These are phyloP conservation scores for Heliconius charithonia DNA, from an alignment of 2,888 invertebrate species.

Conservation along the genomic window DNA sequence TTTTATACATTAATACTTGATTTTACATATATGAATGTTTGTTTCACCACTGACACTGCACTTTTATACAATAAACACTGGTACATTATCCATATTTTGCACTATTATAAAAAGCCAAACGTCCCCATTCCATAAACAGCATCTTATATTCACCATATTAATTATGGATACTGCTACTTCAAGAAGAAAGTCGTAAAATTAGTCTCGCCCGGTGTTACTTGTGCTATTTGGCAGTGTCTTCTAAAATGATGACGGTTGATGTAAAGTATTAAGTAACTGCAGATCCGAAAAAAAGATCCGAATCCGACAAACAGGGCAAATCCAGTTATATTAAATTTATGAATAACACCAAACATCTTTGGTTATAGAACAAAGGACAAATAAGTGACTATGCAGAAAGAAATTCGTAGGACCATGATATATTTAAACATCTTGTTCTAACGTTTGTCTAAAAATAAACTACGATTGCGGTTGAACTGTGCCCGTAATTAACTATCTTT, in stretches of 20 bases:
- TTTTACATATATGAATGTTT: conserved; percentile 29
- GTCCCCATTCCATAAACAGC: conserved; percentile 26
- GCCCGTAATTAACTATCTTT: conserved; percentile 26
- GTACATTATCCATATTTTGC: conserved; percentile 34
- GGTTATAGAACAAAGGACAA: conserved; percentile 28
- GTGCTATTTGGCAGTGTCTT: conserved; percentile 28
- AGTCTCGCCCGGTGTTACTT: conserved; percentile 8
- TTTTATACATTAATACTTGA: conserved; percentile 29
- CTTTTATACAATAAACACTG: conserved; percentile 36
- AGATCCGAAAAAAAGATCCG: conserved; percentile 24
- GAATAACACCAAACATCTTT: conserved; percentile 21
- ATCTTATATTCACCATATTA: conserved; percentile 11
- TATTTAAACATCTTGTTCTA: conserved; percentile 15
- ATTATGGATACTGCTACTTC: conserved; percentile 28
- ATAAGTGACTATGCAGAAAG: conserved; percentile 21
- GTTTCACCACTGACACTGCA: conserved; percentile 46
- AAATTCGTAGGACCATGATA: conserved; percentile 15
- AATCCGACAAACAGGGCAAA: conserved; percentile 27
- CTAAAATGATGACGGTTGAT: conserved; percentile 19
- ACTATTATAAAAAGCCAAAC: conserved; percentile 19
- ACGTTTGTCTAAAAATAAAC: conserved; percentile 21
- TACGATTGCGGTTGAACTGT: conserved; percentile 17
- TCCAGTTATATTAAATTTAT: conserved; percentile 26
- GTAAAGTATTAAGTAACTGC: conserved; percentile 19
- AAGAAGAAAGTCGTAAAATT: conserved; percentile 21